Conservation (phyloP, 2,888 invertebrate species). For the Trissolcus brochymenae region DNA sequence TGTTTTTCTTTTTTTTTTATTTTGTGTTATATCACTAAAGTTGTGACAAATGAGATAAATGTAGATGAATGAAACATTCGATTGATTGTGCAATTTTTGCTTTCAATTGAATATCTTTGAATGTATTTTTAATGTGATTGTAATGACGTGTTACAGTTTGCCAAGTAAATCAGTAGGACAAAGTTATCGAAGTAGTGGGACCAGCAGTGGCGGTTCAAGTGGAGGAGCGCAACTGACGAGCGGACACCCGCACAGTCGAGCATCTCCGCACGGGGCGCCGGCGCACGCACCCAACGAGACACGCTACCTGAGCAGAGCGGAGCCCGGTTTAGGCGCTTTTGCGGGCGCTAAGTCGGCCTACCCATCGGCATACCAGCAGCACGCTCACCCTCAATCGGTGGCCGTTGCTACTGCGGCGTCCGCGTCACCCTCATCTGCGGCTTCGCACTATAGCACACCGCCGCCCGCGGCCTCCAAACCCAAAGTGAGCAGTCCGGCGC, state of each 20-base stretch:
- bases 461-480: conserved; percentile 77
- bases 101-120: too few relatives aligned
- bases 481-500: conserved; percentile 85
- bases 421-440: conserved; percentile 73
- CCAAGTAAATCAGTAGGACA: conserved; percentile 68
- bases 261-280: conserved; percentile 31
- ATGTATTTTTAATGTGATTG: too few relatives aligned
- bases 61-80: too few relatives aligned
- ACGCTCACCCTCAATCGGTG: conserved; percentile 74
- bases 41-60: too few relatives aligned
- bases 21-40: too few relatives aligned
- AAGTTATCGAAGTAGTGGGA: conserved; percentile 63
- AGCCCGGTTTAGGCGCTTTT: conserved; percentile 68
- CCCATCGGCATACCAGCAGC: conserved; percentile 62
- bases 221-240: conserved; percentile 74
- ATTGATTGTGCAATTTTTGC: too few relatives aligned
- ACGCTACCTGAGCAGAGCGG: conserved; percentile 72
- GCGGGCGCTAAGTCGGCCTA: conserved; percentile 75
- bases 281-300: conserved; percentile 71
- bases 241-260: conserved; percentile 66
- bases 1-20: too few relatives aligned
- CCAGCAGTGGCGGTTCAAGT: conserved; percentile 57
- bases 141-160: conserved; percentile 52
- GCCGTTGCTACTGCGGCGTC: conserved; percentile 62
- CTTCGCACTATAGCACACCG: conserved; percentile 77